These are phyloP conservation scores for Glaucomys volans DNA, from an alignment of 2,113 vertebrate species.

Conservation along the genomic window DNA sequence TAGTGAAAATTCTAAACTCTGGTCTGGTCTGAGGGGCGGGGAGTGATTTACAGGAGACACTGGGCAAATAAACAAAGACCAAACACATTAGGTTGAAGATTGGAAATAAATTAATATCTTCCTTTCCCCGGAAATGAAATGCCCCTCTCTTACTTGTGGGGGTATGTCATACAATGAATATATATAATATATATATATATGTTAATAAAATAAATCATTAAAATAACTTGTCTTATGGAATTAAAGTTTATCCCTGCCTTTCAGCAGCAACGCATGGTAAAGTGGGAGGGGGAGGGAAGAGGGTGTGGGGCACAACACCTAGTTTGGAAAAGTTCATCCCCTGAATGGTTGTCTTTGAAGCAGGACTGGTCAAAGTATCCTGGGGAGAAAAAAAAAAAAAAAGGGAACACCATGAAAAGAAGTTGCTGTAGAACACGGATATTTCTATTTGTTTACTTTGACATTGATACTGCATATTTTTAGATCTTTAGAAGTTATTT, in stretches of 20 bases:
- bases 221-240: not conserved
- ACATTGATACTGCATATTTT: conserved; percentile 57
- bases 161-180: not conserved
- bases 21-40: not conserved
- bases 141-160: not conserved
- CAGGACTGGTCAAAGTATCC: not conserved
- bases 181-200: not conserved
- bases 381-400: not conserved
- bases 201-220: not conserved
- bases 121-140: conserved; percentile 18
- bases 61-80: not conserved
- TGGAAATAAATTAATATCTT: not conserved
- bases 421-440: not conserved
- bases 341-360: not conserved
- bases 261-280: not conserved
- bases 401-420: not conserved
- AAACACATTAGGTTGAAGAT: not conserved
- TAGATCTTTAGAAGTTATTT: conserved; percentile 67
- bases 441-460: conserved; percentile 62
- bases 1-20: conserved; percentile 59
- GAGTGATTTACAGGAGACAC: conserved; percentile 1
- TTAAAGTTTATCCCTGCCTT: not conserved
- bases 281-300: not conserved
- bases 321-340: conserved; percentile 11
- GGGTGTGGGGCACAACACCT: not conserved